Evolutionary conservation across 2,797 vertebrate genomes (phyloP).

Genomic region (Capromys pilorides): DNA sequence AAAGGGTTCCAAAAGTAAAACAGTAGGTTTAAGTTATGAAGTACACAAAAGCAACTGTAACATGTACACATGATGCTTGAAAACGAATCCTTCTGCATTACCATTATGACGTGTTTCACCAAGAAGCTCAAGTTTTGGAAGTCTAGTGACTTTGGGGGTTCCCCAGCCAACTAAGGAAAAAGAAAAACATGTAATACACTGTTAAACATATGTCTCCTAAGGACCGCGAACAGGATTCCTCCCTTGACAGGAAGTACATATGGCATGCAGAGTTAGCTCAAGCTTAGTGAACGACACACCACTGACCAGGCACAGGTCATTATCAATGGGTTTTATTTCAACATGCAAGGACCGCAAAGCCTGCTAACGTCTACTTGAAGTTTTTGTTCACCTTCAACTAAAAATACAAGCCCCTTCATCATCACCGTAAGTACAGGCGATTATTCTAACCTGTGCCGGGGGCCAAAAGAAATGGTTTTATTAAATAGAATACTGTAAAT

Average conservation of each 20-base stretch:
- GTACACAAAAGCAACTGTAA: constrained; percentile 73
- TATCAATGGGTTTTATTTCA: constrained; percentile 39
- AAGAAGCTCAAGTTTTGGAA: constrained; percentile 96
- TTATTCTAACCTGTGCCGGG: not conserved
- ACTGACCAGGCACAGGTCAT: not conserved
- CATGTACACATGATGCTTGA: constrained; percentile 74
- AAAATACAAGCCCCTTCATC: constrained; percentile 16
- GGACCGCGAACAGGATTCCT: constrained; percentile 33
- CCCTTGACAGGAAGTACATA: constrained; percentile 35
- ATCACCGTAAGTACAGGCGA: constrained; percentile 13
- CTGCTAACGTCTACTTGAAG: not conserved
- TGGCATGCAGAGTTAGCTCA: constrained; percentile 1
- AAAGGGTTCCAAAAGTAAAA: constrained; percentile 74
- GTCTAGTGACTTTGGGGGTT: constrained; percentile 95
- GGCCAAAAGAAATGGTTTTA: constrained; percentile 35
- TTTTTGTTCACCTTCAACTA: constrained; percentile 37
- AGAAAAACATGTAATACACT: constrained; percentile 83
- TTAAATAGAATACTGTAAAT: constrained; percentile 42
- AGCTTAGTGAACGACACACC: not conserved
- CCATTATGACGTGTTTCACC: constrained; percentile 94
- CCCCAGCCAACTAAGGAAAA: constrained; percentile 95
- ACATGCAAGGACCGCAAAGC: not conserved
- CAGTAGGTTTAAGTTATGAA: constrained; percentile 66
- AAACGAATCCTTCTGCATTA: constrained; percentile 87
- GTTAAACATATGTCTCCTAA: constrained; percentile 63